Conservation (phyloP, 92 coral and sea anemone species). For the Zoanthus sansibaricus region DNA sequence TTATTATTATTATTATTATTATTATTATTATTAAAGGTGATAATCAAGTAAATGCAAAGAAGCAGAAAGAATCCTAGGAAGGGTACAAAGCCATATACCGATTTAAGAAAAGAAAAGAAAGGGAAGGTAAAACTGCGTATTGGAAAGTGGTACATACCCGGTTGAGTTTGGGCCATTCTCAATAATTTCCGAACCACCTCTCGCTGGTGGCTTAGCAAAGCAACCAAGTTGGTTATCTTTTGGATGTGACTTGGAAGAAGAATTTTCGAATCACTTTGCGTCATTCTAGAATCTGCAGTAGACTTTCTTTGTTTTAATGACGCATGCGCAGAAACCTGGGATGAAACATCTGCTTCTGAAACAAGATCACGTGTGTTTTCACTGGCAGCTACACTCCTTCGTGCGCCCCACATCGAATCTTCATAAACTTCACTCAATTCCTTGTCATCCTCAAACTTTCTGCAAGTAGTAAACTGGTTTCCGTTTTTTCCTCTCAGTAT, state of each 20-base stretch:
- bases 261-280: constrained; percentile 39
- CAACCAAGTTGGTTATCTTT: constrained; percentile 84
- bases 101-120: too few relatives aligned
- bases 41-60: too few relatives aligned
- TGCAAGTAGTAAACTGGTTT: constrained; percentile 44
- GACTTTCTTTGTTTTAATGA: constrained; percentile 59
- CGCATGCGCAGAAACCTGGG: constrained; percentile 66
- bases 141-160: neutral
- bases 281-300: constrained; percentile 32
- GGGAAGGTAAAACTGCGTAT: too few relatives aligned
- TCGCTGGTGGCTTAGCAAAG: constrained; percentile 84
- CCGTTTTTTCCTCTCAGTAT: constrained; percentile 73
- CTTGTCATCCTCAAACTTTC: constrained; percentile 43
- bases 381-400: constrained; percentile 71
- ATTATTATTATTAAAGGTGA: too few relatives aligned
- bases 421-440: constrained; percentile 53
- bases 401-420: constrained; percentile 52
- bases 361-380: constrained; percentile 68
- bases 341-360: constrained; percentile 63
- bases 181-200: constrained; percentile 76
- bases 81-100: too few relatives aligned
- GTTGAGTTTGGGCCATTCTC: constrained; percentile 30
- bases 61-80: too few relatives aligned
- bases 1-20: too few relatives aligned
- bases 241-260: constrained; percentile 81